A percentile compares a stretch with the other conserved stretches of the same genome.
These are phyloP conservation scores for Aphelocoma californica DNA, from an alignment of 2,797 vertebrate genomes.

Conservation along the genomic window DNA sequence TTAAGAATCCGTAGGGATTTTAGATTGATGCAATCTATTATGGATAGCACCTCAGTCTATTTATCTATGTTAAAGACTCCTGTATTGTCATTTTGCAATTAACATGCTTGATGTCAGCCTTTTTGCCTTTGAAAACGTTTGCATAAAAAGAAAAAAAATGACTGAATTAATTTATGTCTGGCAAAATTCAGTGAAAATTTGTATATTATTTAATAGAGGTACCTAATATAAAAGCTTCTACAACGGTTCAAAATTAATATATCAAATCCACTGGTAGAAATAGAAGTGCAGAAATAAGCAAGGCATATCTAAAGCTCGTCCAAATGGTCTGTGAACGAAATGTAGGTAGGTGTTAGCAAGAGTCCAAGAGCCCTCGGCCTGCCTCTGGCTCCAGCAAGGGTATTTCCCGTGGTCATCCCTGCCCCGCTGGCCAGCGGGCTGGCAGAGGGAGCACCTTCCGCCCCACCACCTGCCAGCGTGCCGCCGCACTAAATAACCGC, in stretches of 20 bases:
- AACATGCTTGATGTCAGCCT: not conserved
- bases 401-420: not conserved
- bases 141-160: not conserved
- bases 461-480: not conserved
- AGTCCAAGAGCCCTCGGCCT: too few relatives aligned
- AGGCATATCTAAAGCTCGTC: not conserved
- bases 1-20: not conserved
- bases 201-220: not conserved
- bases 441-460: not conserved
- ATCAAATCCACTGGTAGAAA: not conserved
- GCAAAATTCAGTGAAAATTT: not conserved
- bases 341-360: not conserved
- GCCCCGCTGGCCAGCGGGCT: not conserved
- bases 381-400: not conserved
- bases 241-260: rapidly evolving
- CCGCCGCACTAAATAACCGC: rapidly evolving
- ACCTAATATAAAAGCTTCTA: not conserved
- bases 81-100: not conserved
- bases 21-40: not conserved
- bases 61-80: not conserved
- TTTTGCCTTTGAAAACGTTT: not conserved
- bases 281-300: not conserved
- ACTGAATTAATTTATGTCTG: not conserved
- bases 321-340: not conserved
- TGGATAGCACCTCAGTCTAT: not conserved